Evolutionary conservation across 2,797 vertebrate species (phyloP), one percentile per base, ranked within the genome.

Genomic region (Pseudochirops corinnae): DNA sequence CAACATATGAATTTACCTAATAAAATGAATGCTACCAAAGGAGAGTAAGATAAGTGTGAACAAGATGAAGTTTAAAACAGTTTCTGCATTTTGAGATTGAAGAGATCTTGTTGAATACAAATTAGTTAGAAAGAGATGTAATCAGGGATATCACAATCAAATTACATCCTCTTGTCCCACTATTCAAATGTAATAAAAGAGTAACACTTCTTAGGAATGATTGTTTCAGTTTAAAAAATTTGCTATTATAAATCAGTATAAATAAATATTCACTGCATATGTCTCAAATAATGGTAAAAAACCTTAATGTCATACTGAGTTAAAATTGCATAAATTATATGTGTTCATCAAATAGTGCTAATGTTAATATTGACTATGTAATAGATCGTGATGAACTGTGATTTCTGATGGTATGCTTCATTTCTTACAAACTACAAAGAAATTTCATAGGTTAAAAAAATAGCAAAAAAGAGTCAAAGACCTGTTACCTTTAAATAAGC

Each of bases 261-360:
- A 97, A 98, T 97, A 95, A 98, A 97, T 93, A 96, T 21, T 93
- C 96, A 95, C 91, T 96, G 95, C 93, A 98, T 98, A 98, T 98
- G 96, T 98, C 98, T 98, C 98, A 99, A 98, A 98, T 96, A 39
- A 97, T 98, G 98, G 98, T 98, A 98, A 98, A 98, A 96, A 97
- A 98, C 82, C 97, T 98, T 90, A 95, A 96, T 90, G 67, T 82
- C 90, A 93, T 94, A 91, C 93, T 96, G 90, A 97, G 93, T 96
- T 97, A 97, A 96, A 93, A 96, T 96, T 97, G 96, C 90, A 96
- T 46, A 55, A 91, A 92, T 28, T 55, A 29, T 46, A 39, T 96
- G 95, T 98, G 97, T 92, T 96, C 97, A 95, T 97, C 98, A 97
- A 98, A 98, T 50, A 95, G 90, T 96, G 97, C 93, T 58, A 90